These are phyloP conservation scores for Oligia strigilis DNA, from an alignment of 2,888 invertebrate genomes.

Conservation along the genomic window DNA sequence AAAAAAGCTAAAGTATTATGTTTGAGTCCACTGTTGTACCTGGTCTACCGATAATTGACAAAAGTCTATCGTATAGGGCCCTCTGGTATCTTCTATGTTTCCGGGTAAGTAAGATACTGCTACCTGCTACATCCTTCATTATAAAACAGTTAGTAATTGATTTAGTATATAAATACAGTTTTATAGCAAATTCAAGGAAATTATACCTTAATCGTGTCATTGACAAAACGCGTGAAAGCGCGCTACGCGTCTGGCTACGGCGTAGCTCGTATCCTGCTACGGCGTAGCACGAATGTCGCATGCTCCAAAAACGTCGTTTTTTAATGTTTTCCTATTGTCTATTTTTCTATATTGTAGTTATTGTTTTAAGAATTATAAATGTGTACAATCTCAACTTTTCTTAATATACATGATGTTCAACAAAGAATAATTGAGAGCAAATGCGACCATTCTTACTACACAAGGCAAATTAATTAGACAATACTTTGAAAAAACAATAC, in stretches of 20 bases:
- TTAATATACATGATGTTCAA: neutral
- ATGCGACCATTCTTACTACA: neutral
- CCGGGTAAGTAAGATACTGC: constrained; percentile 45
- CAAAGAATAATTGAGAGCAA: neutral
- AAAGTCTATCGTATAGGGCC: constrained; percentile 35
- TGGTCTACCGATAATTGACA: constrained; percentile 42
- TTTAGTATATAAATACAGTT: neutral
- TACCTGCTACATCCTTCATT: neutral
- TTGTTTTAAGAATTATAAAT: neutral
- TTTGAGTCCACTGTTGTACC: constrained; percentile 33
- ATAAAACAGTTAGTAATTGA: neutral
- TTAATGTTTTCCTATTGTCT: neutral
- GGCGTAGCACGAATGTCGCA: constrained; percentile 5
- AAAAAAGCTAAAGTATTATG: constrained; percentile 28
- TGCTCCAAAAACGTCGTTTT: neutral
- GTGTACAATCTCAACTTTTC: neutral
- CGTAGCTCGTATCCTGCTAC: constrained; percentile 1
- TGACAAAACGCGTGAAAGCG: neutral
- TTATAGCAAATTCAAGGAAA: neutral
- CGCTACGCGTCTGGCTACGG: neutral
- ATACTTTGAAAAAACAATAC: neutral
- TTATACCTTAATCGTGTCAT: neutral
- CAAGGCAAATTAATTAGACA: neutral
- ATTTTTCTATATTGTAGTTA: no score
- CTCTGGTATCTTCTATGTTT: constrained; percentile 50